phyloP scores from a whole-genome alignment of 2,113 vertebrate species.

The western clawed frog (Xenopus tropicalis) region UCB_Xtro_10.0 CM004443.2:55929501-55930000 shows the following conservation, averaged over 20 bases:
- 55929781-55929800: constrained; percentile 1
- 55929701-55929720: not conserved
- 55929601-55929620: not conserved
- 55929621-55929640: not conserved
- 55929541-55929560: too few relatives aligned
- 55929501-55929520: too few relatives aligned
- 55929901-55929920: not conserved
- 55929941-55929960: not conserved
- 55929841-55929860: not conserved
- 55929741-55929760: not conserved
- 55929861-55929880: not conserved
- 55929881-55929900: not conserved
- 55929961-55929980: not conserved
- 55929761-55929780: constrained; percentile 3
- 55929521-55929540: too few relatives aligned
- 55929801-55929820: constrained; percentile 3
- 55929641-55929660: not conserved
- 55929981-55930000: not conserved
- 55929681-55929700: not conserved
- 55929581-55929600: too few relatives aligned
- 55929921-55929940: not conserved
- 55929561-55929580: too few relatives aligned
- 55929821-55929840: not conserved
- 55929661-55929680: too few relatives aligned
- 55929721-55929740: not conserved